A percentile compares a stretch with the other conserved stretches of the same genome.
Conservation (phyloP, 2,797 vertebrate genomes). For the Pseudomugil tenellus region DNA sequence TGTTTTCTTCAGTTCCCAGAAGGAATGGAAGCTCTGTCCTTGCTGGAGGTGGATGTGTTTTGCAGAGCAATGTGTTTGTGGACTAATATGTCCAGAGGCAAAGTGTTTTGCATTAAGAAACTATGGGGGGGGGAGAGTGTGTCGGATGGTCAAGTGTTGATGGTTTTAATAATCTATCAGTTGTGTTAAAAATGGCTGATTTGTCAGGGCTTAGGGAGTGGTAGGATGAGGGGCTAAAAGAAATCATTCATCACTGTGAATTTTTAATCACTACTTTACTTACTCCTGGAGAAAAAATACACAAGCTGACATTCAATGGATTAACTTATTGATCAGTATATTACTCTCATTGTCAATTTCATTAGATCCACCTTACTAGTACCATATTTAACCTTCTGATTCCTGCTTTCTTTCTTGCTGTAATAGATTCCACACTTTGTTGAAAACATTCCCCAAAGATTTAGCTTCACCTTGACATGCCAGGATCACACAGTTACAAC, state of each 20-base stretch:
- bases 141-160: constrained; percentile 44
- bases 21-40: constrained; percentile 10
- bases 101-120: constrained; percentile 40
- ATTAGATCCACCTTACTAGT: too few species aligned
- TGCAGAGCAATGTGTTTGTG: constrained; percentile 26
- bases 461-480: too few species aligned
- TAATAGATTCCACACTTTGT: not conserved
- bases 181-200: constrained; percentile 29
- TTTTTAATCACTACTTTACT: constrained; percentile 20
- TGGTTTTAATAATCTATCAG: constrained; percentile 46
- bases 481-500: too few species aligned
- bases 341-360: not conserved
- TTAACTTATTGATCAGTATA: constrained; percentile 21
- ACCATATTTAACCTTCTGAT: too few species aligned
- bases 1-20: constrained; percentile 11
- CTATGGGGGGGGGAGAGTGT: constrained; percentile 8
- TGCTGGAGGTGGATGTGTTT: constrained; percentile 17
- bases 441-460: not conserved
- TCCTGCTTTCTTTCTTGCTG: too few species aligned
- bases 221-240: constrained; percentile 9
- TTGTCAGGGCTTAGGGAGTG: constrained; percentile 23
- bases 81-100: constrained; percentile 40
- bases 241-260: constrained; percentile 15
- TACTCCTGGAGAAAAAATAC: constrained; percentile 17
- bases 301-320: constrained; percentile 2